Evolutionary conservation across 2,888 invertebrate genomes (phyloP).

Genomic region (Druceiella hillmani): DNA sequence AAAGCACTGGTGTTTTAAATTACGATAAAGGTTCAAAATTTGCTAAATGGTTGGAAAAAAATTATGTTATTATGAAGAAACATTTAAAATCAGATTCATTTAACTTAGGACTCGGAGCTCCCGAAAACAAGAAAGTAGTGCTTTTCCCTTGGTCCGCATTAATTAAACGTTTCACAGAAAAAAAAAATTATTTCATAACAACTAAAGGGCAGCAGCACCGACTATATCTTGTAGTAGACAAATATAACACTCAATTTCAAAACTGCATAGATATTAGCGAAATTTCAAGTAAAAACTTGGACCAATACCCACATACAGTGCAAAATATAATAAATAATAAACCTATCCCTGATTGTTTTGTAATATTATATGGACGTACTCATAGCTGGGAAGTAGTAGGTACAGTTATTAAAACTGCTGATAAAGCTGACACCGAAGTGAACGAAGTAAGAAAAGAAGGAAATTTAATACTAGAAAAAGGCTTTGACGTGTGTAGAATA

Average conservation of each 20-base stretch:
- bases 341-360: constrained; percentile 41
- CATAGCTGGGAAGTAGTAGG: constrained; percentile 44
- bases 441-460: too few species aligned
- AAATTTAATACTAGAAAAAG: too few species aligned
- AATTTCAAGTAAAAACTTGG: too few species aligned
- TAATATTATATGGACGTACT: constrained; percentile 38
- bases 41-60: constrained; percentile 36
- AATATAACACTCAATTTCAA: constrained; percentile 30
- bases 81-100: constrained; percentile 28
- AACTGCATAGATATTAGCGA: constrained; percentile 38
- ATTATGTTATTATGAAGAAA: constrained; percentile 37
- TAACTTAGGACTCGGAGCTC: constrained; percentile 32
- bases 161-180: constrained; percentile 35
- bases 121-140: constrained; percentile 32
- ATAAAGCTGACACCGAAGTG: too few species aligned
- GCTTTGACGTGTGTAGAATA: too few species aligned
- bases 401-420: constrained; percentile 36
- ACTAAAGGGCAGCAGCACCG: constrained; percentile 33
- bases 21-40: too few species aligned
- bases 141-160: constrained; percentile 40
- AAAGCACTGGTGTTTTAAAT: too few species aligned
- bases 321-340: too few species aligned
- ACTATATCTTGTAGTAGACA: constrained; percentile 38
- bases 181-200: constrained; percentile 38
- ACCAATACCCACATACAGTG: too few species aligned